Evolutionary conservation across 2,888 invertebrate genomes (phyloP), one percentile per base, ranked within the genome.

Genomic region (Eumacrocentrus americanus): DNA sequence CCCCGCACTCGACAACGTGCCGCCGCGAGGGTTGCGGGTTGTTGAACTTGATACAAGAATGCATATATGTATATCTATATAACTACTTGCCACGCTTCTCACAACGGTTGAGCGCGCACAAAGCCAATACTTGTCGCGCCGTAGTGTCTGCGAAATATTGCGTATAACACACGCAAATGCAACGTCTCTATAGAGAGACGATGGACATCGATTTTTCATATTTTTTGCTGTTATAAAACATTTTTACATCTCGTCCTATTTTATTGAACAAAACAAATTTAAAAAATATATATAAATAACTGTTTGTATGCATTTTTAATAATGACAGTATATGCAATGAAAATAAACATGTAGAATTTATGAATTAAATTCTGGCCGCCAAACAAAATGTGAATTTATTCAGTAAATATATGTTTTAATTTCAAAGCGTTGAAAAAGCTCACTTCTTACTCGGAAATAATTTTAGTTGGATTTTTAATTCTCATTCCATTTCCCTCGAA

Each of bases 1-100:
- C 29, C 29, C 11, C 16, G 23, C 29, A 12, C 16, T 4, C 53
- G 14, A 9, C 11, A 53, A 12, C 16, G 23, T n/a, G 16, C 7
- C 14, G 16, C 2, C 12, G 9, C 23, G 34, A 55, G 62, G 60
- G 58, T 55, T 47, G 58, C 11, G 54, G 64, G 60, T 64, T 60
- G 58, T 64, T 64, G 62, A 64, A 64, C 64, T 60, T 55, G 54
- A 58, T 52, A 47, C 38, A 46, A 47, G 56, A 62, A 57, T 35
- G 34, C 34, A 34, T 38, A 37, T 18, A 9, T 51, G 25, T 12
- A 34, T 14, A 23, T 40, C 22, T 12, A 54, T 47, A 42, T 51
- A 16, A 12, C 20, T 37, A 58, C 18, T 23, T 12, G n/a, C 22
- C 12, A 14, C 7, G 11, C 2, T 23, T 22, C 38, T 18, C 14